Evolutionary conservation across 64 coral and sea anemone genomes (phyloP).

Genomic region (Pocillopora verrucosa): DNA sequence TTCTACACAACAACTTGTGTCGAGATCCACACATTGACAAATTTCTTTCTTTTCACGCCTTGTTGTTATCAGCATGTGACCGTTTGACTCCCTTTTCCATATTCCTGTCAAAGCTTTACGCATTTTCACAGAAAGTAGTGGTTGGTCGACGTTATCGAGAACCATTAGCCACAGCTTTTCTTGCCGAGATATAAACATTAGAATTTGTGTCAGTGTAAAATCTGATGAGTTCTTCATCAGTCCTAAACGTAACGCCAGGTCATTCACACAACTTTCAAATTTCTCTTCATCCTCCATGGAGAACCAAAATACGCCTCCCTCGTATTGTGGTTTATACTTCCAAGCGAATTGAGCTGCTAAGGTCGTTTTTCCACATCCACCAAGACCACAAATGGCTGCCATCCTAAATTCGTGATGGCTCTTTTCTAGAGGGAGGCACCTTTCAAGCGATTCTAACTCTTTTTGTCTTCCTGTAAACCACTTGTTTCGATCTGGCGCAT

Average conservation of each 20-base stretch:
- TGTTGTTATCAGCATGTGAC: neutral
- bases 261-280: conserved; percentile 47
- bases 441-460: conserved; percentile 26
- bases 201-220: neutral
- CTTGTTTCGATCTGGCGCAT: conserved; percentile 34
- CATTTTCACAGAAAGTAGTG: neutral
- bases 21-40: neutral
- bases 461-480: conserved; percentile 55
- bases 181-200: neutral
- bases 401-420: neutral
- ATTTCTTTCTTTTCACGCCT: neutral
- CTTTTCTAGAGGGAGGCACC: neutral
- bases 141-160: neutral
- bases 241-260: conserved; percentile 21
- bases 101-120: neutral
- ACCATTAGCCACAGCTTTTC: neutral
- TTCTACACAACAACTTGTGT: neutral
- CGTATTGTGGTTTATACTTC: conserved; percentile 9
- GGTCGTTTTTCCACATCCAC: conserved; percentile 58
- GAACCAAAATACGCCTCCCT: conserved; percentile 55
- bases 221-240: conserved; percentile 7
- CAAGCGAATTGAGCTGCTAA: conserved; percentile 44
- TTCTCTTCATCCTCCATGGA: conserved; percentile 39
- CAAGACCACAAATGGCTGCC: conserved; percentile 52
- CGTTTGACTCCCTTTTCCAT: neutral